Evolutionary conservation across 1,140 invertebrate genomes (phyloP), one percentile per base, ranked within the genome.

Genomic region (Glomeris maerens): DNA sequence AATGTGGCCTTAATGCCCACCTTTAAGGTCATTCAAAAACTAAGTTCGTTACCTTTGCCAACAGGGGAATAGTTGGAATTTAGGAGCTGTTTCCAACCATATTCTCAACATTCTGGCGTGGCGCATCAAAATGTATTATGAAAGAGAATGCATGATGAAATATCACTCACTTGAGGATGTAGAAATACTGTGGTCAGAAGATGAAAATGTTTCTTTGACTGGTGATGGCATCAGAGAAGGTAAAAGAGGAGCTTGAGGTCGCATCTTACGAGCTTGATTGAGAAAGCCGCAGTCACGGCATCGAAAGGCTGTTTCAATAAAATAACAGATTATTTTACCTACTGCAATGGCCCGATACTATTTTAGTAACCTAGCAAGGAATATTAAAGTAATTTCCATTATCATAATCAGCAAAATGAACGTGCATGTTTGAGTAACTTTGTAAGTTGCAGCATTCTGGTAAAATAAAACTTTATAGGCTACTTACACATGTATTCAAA

Each of bases 231-330:
- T 10, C 13, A 36, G 10, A 36, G 20, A 36, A 13, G 62, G 44
- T 50, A 64, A 67, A 57, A 50, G 58, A 22, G 86, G 85, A 26
- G 84, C 83, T 29, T 72, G 68, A 1, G 85, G 85, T 38, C 80
- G 74, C 60, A 84, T 77, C 64, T 92, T 92, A 41, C 79, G 72
- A 20, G 89, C 80, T 42, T 82, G 79, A 72, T 94, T 94, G 64
- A 82, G 75, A 22, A 72, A 70, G 44, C 78, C 79, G 66, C 90
- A 95, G 63, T 92, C 93, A 58, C 83, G 89, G 69, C 90, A 95
- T 52, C 78, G 72, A 66, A 85, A 94, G 47, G 80, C 82, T 72
- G 52, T 2, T 59, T 59, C 52, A 52, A 51, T 25, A 49, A 40
- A 5, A 25, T 5, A 36, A 10, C 31, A 13, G 31, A 13, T 36